Evolutionary conservation across 2,797 vertebrate species (phyloP).

Genomic region (Tragopan temminckii): DNA sequence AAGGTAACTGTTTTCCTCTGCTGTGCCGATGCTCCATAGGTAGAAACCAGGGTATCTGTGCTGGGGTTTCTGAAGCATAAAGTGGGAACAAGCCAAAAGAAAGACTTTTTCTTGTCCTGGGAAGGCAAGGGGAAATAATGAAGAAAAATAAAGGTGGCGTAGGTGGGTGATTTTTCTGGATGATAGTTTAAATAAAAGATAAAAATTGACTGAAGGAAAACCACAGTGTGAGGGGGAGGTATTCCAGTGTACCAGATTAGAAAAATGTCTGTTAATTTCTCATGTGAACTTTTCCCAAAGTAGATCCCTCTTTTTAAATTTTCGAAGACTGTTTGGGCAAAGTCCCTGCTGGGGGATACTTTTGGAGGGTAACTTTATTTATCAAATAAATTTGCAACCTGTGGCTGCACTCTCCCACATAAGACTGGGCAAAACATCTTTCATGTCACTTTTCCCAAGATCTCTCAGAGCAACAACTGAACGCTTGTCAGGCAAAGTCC

Average conservation of each 20-base stretch:
- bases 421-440: background rate
- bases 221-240: background rate
- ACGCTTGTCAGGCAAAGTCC: background rate
- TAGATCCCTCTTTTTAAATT: background rate
- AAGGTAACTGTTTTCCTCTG: constrained; percentile 72
- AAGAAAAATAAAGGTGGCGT: constrained; percentile 46
- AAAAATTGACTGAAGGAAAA: background rate
- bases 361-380: background rate
- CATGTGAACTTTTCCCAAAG: background rate
- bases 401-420: background rate
- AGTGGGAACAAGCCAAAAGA: constrained; percentile 80
- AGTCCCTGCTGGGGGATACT: background rate
- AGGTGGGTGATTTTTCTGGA: background rate
- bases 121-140: constrained; percentile 77
- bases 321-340: background rate
- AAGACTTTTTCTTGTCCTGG: constrained; percentile 81
- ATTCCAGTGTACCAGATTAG: background rate
- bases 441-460: background rate
- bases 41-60: constrained; percentile 68
- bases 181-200: background rate
- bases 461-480: constrained; percentile 6
- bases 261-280: background rate
- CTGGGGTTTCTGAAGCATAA: constrained; percentile 78
- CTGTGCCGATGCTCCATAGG: constrained; percentile 57
- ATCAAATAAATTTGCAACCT: background rate